Percentiles rank a stretch among this genome's conserved stretches.
Evolutionary conservation across 2,888 invertebrate species (phyloP).

Genomic region (Nephrotoma appendiculata): DNA sequence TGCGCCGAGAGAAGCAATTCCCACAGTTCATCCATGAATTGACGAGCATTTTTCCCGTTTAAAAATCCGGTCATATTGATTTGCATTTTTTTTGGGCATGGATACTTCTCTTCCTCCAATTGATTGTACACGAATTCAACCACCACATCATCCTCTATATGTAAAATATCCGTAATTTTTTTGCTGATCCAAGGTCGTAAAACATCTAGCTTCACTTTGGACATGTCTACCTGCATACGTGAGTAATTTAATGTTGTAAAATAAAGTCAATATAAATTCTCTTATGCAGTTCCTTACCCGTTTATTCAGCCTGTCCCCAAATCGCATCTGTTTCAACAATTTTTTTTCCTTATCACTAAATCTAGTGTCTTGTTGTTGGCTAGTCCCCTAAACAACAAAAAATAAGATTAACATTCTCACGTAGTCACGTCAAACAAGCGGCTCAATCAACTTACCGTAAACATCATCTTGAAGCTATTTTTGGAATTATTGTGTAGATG

Average conservation of each 20-base stretch:
- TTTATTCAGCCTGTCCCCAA: constrained; percentile 83
- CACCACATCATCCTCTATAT: constrained; percentile 97
- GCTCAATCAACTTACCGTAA: constrained; percentile 31
- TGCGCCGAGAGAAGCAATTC: constrained; percentile 87
- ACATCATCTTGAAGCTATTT: constrained; percentile 32
- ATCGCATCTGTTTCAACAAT: constrained; percentile 96
- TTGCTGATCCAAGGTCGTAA: constrained; percentile 98
- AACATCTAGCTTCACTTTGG: constrained; percentile 93
- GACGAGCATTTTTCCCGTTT: constrained; percentile 92
- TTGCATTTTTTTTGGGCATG: constrained; percentile 97
- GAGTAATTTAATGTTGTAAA: not conserved
- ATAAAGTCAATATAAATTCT: not conserved
- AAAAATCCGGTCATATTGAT: constrained; percentile 98
- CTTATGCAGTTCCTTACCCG: constrained; percentile 46
- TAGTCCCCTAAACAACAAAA: constrained; percentile 65
- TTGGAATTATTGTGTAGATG: not conserved
- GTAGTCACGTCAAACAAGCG: not conserved
- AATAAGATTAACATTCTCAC: not conserved
- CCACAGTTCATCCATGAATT: constrained; percentile 98
- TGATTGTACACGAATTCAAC: constrained; percentile 98
- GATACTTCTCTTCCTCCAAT: constrained; percentile 84
- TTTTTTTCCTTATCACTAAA: constrained; percentile 99
- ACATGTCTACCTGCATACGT: constrained; percentile 77
- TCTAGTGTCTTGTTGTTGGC: constrained; percentile 96
- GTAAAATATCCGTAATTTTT: constrained; percentile 88